phyloP scores from a whole-genome alignment of 2,113 vertebrate species.

The Melospiza melodia region DNA sequence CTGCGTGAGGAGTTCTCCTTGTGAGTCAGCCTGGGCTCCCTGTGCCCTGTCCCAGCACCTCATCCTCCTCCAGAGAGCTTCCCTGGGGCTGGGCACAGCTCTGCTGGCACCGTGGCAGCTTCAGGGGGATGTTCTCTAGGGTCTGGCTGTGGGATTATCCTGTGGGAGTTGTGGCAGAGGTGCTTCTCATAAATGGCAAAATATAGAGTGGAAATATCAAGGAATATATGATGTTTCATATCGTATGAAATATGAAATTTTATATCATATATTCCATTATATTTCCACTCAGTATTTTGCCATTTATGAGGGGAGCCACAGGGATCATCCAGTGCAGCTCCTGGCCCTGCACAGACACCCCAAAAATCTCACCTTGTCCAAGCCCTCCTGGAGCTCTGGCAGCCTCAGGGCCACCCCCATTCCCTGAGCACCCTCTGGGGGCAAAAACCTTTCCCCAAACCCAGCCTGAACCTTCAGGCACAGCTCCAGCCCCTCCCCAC shows the following conservation, averaged over 20 bases:
- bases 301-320: not conserved
- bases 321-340: not conserved
- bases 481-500: not conserved
- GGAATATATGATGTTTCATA: too few relatives aligned
- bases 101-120: accelerated
- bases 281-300: too few relatives aligned
- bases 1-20: constrained; percentile 96
- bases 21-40: constrained; percentile 70
- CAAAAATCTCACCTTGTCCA: not conserved
- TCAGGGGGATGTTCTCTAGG: accelerated
- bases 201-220: not conserved
- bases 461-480: not conserved
- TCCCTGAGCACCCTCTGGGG: not conserved
- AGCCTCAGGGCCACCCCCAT: accelerated
- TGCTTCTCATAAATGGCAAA: not conserved
- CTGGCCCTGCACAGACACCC: not conserved
- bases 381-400: not conserved
- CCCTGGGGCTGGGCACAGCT: not conserved
- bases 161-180: not conserved
- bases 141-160: not conserved
- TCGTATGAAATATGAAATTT: too few relatives aligned
- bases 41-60: not conserved
- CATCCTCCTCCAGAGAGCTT: not conserved
- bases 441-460: not conserved
- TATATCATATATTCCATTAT: too few relatives aligned